Conservation (phyloP, 2,797 vertebrate genomes). For the Typhlichthys eigenmanni region DNA sequence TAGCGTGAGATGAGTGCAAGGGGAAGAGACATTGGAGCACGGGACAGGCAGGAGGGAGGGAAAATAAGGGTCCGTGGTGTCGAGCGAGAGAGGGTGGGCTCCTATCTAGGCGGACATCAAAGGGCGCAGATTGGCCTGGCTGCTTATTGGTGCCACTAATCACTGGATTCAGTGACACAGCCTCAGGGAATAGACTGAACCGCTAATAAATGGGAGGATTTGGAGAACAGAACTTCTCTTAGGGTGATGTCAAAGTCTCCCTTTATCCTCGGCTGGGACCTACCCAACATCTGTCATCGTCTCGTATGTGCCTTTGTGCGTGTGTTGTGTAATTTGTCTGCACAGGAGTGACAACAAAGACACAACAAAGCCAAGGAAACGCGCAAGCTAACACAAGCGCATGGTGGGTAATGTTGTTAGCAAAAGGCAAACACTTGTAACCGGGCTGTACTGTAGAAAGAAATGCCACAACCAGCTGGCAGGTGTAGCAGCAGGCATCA, state of each 20-base stretch:
- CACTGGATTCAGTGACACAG: slow-evolving; percentile 23
- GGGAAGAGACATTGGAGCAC: slow-evolving; percentile 52
- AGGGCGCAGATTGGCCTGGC: slow-evolving; percentile 46
- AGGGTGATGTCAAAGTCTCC: slow-evolving; percentile 25
- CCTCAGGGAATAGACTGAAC: slow-evolving; percentile 19
- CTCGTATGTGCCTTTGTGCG: slow-evolving; percentile 24
- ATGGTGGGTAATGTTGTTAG: background rate
- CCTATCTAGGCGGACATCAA: slow-evolving; percentile 61
- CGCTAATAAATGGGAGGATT: slow-evolving; percentile 6
- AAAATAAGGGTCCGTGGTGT: slow-evolving; percentile 35
- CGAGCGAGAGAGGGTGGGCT: slow-evolving; percentile 33
- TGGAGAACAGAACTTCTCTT: slow-evolving; percentile 26
- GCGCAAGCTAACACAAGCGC: background rate
- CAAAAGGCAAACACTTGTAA: slow-evolving; percentile 31
- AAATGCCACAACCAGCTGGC: slow-evolving; percentile 23
- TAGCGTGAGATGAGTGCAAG: slow-evolving; percentile 47
- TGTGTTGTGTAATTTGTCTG: slow-evolving; percentile 11
- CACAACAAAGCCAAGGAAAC: background rate
- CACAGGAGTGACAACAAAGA: slow-evolving; percentile 11
- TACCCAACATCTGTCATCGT: slow-evolving; percentile 38
- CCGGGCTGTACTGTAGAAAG: slow-evolving; percentile 5
- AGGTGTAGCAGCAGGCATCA: slow-evolving; percentile 23
- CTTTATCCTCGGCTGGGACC: slow-evolving; percentile 22
- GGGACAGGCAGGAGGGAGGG: slow-evolving; percentile 42
- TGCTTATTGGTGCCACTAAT: slow-evolving; percentile 51